Conservation (phyloP, 2,888 invertebrate species). For the Chalcosyrphus nemorum region DNA sequence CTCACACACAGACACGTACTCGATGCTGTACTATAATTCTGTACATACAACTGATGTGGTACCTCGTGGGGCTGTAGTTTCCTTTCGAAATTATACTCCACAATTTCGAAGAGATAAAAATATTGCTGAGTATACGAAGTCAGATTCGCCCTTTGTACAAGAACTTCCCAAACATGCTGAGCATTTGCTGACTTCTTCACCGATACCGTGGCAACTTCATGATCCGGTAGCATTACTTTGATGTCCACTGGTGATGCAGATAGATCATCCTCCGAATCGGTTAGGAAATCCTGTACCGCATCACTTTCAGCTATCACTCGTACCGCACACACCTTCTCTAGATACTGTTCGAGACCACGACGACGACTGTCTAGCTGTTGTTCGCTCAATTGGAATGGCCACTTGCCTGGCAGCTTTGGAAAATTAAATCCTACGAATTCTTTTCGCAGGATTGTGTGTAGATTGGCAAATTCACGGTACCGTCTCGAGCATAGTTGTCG, state of each 20-base stretch:
- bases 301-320: conserved; percentile 99
- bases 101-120: conserved; percentile 98
- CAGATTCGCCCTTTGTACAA: conserved; percentile 92
- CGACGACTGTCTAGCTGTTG: conserved; percentile 97
- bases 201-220: conserved; percentile 93
- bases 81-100: conserved; percentile 98
- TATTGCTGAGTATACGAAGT: conserved; percentile 91
- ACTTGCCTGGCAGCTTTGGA: conserved; percentile 98
- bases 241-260: conserved; percentile 90
- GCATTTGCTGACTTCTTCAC: conserved; percentile 94
- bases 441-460: conserved; percentile 94
- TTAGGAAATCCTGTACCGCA: conserved; percentile 98
- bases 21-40: conserved; percentile 99
- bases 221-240: conserved; percentile 93
- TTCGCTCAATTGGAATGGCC: conserved; percentile 98
- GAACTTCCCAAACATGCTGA: conserved; percentile 94
- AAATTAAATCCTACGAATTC: conserved; percentile 98
- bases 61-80: conserved; percentile 96
- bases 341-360: conserved; percentile 97
- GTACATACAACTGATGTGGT: conserved; percentile 98
- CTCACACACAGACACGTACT: conserved; percentile 95
- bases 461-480: conserved; percentile 96
- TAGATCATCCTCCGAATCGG: conserved; percentile 93
- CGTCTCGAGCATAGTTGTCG: conserved; percentile 97
- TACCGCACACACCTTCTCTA: conserved; percentile 98